These are phyloP conservation scores for Botrylloides violaceus DNA, from an alignment of 23 tunicate species.

Conservation along the genomic window DNA sequence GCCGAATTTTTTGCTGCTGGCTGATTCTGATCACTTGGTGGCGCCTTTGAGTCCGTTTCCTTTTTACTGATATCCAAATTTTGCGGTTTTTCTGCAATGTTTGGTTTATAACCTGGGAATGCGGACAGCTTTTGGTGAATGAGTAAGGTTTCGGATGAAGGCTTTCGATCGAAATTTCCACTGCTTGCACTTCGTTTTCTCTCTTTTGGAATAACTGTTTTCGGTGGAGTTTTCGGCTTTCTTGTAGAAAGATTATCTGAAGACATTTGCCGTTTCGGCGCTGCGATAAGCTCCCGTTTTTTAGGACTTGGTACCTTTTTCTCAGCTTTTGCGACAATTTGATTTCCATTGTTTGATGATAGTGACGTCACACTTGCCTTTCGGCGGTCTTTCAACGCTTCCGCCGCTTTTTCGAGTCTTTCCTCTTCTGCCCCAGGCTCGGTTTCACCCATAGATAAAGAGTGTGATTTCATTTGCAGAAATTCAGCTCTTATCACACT, in stretches of 20 bases:
- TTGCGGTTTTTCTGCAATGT: slow-evolving; percentile 8
- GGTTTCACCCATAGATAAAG: slow-evolving; percentile 1
- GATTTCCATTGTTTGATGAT: background rate
- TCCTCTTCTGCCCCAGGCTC: slow-evolving; percentile 2
- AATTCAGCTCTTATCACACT: slow-evolving; percentile 5
- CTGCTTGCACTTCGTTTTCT: slow-evolving; percentile 20
- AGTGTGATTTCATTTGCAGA: slow-evolving; percentile 18
- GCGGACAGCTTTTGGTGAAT: slow-evolving; percentile 21
- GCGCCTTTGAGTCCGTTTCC: background rate
- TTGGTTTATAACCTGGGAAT: slow-evolving; percentile 22
- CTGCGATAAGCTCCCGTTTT: background rate
- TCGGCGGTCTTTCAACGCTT: slow-evolving; percentile 19
- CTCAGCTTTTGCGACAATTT: background rate
- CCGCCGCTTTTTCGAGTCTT: slow-evolving; percentile 19
- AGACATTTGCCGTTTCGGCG: background rate
- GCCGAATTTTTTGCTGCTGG: slow-evolving; percentile 14
- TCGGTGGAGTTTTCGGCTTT: background rate
- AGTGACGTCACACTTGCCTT: background rate
- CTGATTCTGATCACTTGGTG: background rate
- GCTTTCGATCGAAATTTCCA: slow-evolving; percentile 25
- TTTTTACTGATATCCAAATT: background rate
- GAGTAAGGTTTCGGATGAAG: slow-evolving; percentile 5
- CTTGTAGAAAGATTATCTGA: background rate
- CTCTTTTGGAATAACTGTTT: slow-evolving; percentile 1
- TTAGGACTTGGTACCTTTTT: slow-evolving; percentile 10